phyloP scores from a whole-genome alignment of 2,113 vertebrate species.

The Deroptyus accipitrinus region DNA sequence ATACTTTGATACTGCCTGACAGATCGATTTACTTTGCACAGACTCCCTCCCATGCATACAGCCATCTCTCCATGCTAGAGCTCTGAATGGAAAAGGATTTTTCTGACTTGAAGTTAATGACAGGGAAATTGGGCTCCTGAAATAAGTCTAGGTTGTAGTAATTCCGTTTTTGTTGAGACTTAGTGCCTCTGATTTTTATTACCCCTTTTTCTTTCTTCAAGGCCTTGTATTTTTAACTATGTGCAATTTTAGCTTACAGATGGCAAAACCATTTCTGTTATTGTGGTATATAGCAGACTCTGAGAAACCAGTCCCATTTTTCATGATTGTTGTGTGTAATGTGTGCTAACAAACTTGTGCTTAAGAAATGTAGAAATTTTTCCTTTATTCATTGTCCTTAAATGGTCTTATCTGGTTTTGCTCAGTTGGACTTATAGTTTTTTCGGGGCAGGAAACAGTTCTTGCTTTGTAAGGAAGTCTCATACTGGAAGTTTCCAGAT shows the following conservation, averaged over 20 bases:
- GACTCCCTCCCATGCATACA: fast-evolving
- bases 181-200: background rate
- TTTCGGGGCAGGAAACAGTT: background rate
- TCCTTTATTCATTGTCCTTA: background rate
- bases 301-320: background rate
- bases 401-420: background rate
- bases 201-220: background rate
- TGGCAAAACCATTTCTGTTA: background rate
- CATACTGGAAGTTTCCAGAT: background rate
- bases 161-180: background rate
- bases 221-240: background rate
- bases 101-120: background rate
- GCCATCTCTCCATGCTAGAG: background rate
- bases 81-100: background rate
- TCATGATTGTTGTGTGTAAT: fast-evolving
- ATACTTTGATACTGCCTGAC: constrained; percentile 20
- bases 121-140: background rate
- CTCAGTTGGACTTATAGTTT: background rate
- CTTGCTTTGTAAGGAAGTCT: background rate
- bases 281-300: background rate
- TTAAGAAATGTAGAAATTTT: background rate
- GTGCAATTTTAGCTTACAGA: background rate
- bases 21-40: constrained; percentile 23
- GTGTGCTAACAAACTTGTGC: background rate
- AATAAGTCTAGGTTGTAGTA: background rate